Evolutionary conservation across 2,888 invertebrate genomes (phyloP).

Genomic region (Hyles lineata): DNA sequence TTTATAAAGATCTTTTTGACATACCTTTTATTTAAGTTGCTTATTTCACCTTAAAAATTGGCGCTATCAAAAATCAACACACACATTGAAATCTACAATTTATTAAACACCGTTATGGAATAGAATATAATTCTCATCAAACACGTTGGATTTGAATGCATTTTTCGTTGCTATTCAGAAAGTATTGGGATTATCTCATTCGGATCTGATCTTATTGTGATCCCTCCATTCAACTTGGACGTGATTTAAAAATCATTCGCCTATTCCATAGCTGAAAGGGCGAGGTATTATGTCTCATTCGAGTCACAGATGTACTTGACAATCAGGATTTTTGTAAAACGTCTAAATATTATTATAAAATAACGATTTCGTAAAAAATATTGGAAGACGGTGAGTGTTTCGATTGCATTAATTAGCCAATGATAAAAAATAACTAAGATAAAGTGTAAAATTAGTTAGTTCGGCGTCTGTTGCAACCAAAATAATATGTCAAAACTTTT

Average conservation of each 20-base stretch:
- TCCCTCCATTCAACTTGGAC: background rate
- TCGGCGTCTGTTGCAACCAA: no score
- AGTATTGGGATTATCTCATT: background rate
- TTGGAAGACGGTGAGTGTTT: no score
- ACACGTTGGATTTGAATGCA: background rate
- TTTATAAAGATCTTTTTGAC: no score
- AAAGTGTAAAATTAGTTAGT: no score
- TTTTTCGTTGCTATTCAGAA: background rate
- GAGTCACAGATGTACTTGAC: background rate
- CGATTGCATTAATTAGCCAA: no score
- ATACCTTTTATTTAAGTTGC: no score
- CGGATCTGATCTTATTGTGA: slow-evolving; percentile 1
- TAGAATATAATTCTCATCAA: background rate
- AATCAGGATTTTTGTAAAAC: background rate
- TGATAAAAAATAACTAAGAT: no score
- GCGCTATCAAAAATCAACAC: background rate
- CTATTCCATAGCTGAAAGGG: background rate
- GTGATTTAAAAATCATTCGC: background rate
- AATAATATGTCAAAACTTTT: no score
- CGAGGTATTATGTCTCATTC: background rate
- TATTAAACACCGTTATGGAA: background rate
- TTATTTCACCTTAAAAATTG: no score
- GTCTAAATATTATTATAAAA: background rate
- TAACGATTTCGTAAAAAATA: no score
- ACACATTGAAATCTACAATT: background rate